Percentiles rank a stretch among this genome's conserved stretches.
These are phyloP conservation scores for Melanchra persicariae DNA, from an alignment of 2,888 invertebrate species.

Conservation along the genomic window DNA sequence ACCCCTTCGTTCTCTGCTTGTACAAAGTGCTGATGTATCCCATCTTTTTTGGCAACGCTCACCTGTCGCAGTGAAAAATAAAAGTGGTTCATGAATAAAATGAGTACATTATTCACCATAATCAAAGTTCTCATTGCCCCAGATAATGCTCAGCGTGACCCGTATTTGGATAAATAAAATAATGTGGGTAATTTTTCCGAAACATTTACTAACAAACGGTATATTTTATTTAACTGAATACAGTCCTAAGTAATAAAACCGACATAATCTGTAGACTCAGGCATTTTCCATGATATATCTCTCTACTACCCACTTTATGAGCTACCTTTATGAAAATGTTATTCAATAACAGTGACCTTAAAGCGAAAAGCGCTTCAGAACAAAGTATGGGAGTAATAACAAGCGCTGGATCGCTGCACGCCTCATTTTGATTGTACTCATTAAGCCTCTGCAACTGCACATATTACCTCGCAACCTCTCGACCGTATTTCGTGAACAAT, in stretches of 20 bases:
- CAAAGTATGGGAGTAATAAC: conserved; percentile 68
- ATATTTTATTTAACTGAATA: conserved; percentile 44
- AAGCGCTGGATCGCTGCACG: conserved; percentile 65
- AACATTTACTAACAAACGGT: conserved; percentile 38
- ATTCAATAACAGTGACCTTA: conserved; percentile 57
- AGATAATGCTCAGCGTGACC: conserved; percentile 8
- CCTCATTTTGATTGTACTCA: conserved; percentile 78
- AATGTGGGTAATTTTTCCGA: conserved; percentile 40
- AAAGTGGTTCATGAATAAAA: conserved; percentile 16
- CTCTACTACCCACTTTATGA: conserved; percentile 59
- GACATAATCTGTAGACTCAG: conserved; percentile 55
- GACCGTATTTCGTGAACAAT: conserved; percentile 65
- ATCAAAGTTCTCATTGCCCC: conserved; percentile 9
- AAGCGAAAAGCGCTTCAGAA: conserved; percentile 55
- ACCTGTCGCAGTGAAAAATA: not conserved
- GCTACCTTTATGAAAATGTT: conserved; percentile 60
- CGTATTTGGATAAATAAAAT: conserved; percentile 39
- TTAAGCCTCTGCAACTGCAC: conserved; percentile 70
- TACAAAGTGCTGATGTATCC: not conserved
- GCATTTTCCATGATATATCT: conserved; percentile 49
- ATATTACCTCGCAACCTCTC: conserved; percentile 62
- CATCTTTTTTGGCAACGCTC: not conserved
- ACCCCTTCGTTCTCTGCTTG: not conserved
- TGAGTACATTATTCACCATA: conserved; percentile 7
- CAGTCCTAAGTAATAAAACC: conserved; percentile 50